Evolutionary conservation across 2,113 vertebrate genomes (phyloP), one percentile per base, ranked within the genome.

Genomic region (Galeopterus variegatus): DNA sequence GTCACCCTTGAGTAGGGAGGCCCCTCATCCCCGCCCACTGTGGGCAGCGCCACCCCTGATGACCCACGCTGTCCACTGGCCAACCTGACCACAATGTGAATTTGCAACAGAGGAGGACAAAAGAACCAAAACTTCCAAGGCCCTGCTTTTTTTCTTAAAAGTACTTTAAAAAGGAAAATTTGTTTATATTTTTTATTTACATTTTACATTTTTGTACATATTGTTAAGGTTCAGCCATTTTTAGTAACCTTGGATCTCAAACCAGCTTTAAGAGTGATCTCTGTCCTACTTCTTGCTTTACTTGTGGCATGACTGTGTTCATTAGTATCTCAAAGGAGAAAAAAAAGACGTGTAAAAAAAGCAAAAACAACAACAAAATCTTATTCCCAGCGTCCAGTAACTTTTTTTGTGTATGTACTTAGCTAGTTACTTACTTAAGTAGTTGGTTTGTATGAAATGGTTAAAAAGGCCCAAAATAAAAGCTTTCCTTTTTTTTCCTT

Each of bases 361-460:
- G 95, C 96, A 96, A 92, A 85, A 97, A 97, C 96, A 95, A 97
- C 95, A 97, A 98, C 98, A 98, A 98, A 97, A 98, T 97, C 97
- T 98, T 97, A 99, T 99, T 99, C 98, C 95, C 98, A 99, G 99
- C 99, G 99, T 99, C 99, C 99, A 99, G 99, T 99, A 99, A 99
- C 97, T 98, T 98, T 98, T 97, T 98, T 41, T 41, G 41, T 41
- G 41, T 41, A 41, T 41, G 41, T 41, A 3, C 41, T 41, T 41
- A 41, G 41, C 41, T 41, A 41, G 41, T 41, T 41, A 41, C 41
- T 41, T 41, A 41, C 41, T 41, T 41, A 41, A 41, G 41, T 41
- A 41, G 41, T 41, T 41, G 41, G 41, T 41, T 41, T 41, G 41
- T 41, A 41, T 41, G 41, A 41, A 41, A 41, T 41, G 41, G 41